These are phyloP conservation scores for Catamblyrhynchus diadema DNA, from an alignment of 2,797 vertebrate genomes.

Conservation along the genomic window DNA sequence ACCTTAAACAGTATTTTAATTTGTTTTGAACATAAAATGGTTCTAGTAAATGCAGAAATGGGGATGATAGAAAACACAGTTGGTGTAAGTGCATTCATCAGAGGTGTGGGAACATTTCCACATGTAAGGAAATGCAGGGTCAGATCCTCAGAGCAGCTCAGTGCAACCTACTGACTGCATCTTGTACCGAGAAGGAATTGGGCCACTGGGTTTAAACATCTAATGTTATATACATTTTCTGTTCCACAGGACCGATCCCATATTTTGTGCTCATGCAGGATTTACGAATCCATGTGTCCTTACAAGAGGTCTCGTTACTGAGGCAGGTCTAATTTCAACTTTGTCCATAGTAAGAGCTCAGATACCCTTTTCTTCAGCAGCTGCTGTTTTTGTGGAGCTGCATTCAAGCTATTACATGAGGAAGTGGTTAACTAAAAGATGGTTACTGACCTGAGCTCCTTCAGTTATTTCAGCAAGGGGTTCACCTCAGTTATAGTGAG, in stretches of 20 bases:
- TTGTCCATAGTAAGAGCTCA: background rate
- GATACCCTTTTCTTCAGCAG: background rate
- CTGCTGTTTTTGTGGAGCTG: background rate
- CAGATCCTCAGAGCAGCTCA: background rate
- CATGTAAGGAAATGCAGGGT: accelerated
- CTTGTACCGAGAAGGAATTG: background rate
- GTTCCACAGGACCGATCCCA: background rate
- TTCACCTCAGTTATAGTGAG: background rate
- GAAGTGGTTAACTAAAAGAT: background rate
- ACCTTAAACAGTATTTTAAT: background rate
- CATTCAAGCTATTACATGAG: background rate
- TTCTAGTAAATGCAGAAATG: background rate
- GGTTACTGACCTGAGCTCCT: background rate
- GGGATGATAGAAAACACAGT: background rate
- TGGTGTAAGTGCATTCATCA: background rate
- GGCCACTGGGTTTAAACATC: background rate
- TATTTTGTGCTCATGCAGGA: background rate
- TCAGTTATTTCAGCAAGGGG: background rate
- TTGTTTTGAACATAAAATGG: background rate
- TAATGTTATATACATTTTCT: background rate
- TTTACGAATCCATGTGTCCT: background rate
- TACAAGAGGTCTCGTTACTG: background rate
- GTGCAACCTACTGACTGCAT: background rate
- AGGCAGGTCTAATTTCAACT: background rate
- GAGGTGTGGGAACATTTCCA: background rate